Conservation (phyloP, 1,140 invertebrate genomes). For the Lepidurus apus region DNA sequence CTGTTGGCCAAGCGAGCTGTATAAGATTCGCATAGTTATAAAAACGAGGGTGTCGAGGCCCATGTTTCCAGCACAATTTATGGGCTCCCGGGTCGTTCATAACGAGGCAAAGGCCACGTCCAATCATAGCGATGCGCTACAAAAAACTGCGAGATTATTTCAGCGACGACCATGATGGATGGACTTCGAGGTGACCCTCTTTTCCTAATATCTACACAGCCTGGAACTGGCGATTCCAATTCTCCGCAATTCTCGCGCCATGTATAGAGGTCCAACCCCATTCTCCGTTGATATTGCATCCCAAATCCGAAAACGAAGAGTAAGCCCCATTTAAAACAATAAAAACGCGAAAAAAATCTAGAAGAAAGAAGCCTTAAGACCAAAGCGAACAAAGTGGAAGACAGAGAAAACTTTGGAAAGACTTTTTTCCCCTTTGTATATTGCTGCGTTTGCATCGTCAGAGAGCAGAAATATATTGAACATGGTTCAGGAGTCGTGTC, state of each 20-base stretch:
- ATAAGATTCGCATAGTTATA: not conserved
- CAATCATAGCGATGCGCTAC: constrained; percentile 18
- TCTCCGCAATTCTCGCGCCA: not conserved
- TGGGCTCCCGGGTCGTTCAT: constrained; percentile 3
- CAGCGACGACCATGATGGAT: not conserved
- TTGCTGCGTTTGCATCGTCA: constrained; percentile 5
- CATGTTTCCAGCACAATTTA: not conserved
- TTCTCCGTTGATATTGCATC: not conserved
- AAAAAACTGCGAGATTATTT: constrained; percentile 14
- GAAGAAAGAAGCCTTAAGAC: not conserved
- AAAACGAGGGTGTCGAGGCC: not conserved
- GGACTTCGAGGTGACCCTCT: not conserved
- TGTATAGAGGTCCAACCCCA: not conserved
- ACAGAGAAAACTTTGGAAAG: not conserved
- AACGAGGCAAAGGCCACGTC: constrained; percentile 12
- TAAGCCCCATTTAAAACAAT: not conserved
- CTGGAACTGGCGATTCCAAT: not conserved
- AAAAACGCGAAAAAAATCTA: not conserved
- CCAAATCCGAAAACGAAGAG: not conserved
- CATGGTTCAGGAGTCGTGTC: constrained; percentile 17
- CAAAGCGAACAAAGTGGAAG: not conserved
- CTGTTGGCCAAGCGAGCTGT: not conserved
- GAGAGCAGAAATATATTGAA: not conserved
- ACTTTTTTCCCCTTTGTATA: not conserved
- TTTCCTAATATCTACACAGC: not conserved